phyloP scores from a whole-genome alignment of 2,888 invertebrate species.

The Leptinotarsa peninsularis region DNA sequence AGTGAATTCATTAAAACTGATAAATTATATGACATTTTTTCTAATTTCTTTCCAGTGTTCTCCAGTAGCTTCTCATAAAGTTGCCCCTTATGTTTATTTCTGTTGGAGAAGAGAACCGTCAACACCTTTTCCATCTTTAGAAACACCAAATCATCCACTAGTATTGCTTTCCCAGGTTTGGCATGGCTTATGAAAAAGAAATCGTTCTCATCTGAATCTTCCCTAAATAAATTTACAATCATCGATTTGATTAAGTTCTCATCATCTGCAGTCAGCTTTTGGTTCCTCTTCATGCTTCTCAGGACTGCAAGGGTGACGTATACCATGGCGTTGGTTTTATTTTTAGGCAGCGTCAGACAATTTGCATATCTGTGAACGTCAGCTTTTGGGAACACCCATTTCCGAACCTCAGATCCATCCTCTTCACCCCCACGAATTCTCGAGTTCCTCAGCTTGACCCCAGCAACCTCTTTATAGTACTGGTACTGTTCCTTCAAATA shows the following conservation, averaged over 20 bases:
- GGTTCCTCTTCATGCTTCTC: conserved; percentile 37
- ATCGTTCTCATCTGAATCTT: conserved; percentile 43
- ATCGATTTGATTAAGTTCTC: conserved; percentile 47
- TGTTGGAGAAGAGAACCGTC: conserved; percentile 29
- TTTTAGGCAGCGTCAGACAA: conserved; percentile 45
- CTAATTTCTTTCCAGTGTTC: conserved; percentile 22
- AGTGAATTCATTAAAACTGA: conserved; percentile 22
- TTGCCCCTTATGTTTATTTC: neutral
- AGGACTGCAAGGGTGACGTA: conserved; percentile 47
- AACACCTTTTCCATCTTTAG: conserved; percentile 46
- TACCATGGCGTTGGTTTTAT: conserved; percentile 49
- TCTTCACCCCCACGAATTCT: conserved; percentile 45
- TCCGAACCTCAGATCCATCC: neutral
- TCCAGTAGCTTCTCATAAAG: conserved; percentile 19
- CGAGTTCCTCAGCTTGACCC: conserved; percentile 37
- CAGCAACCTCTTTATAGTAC: conserved; percentile 46
- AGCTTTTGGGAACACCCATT: conserved; percentile 45
- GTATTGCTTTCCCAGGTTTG: conserved; percentile 39
- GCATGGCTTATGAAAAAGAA: conserved; percentile 48
- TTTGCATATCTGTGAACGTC: conserved; percentile 51
- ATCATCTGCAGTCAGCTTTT: conserved; percentile 45
- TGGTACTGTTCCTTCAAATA: conserved; percentile 47
- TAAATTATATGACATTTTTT: conserved; percentile 29
- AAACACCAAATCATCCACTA: conserved; percentile 49
- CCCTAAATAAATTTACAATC: conserved; percentile 38